These are phyloP conservation scores for Ptychodera flava DNA, from an alignment of 35 echinoderm and acorn worm species.

Conservation along the genomic window DNA sequence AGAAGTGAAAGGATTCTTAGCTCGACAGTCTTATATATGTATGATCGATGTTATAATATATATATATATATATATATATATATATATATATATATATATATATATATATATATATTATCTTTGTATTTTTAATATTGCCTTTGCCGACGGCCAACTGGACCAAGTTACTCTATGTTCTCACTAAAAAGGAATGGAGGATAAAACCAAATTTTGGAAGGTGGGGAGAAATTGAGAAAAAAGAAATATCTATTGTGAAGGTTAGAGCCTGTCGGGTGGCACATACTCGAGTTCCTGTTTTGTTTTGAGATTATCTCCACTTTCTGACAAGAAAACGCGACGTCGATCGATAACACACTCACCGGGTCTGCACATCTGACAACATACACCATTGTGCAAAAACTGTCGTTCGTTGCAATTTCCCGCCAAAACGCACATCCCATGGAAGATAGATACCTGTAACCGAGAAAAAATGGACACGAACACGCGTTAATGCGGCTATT, in stretches of 20 bases:
- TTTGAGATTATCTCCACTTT: neutral
- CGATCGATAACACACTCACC: neutral
- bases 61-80: no score
- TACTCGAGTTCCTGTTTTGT: neutral
- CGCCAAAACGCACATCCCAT: neutral
- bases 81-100: no score
- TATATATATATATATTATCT: no score
- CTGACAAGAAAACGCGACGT: neutral
- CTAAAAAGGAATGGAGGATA: no score
- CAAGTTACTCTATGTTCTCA: no score
- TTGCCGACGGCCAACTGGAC: no score
- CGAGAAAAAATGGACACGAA: neutral
- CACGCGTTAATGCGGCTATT: no score
- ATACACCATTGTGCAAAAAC: neutral
- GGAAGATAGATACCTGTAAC: neutral
- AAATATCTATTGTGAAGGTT: neutral
- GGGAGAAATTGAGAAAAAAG: neutral
- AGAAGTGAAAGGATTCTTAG: no score
- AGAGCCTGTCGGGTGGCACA: neutral
- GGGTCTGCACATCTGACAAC: neutral
- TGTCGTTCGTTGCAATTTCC: neutral
- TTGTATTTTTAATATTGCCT: no score
- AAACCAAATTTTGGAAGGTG: neutral
- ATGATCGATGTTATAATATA: no score
- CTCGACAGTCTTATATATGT: no score